phyloP scores from a whole-genome alignment of 2,797 vertebrate genomes.

The Rhodeus uyekii region DNA sequence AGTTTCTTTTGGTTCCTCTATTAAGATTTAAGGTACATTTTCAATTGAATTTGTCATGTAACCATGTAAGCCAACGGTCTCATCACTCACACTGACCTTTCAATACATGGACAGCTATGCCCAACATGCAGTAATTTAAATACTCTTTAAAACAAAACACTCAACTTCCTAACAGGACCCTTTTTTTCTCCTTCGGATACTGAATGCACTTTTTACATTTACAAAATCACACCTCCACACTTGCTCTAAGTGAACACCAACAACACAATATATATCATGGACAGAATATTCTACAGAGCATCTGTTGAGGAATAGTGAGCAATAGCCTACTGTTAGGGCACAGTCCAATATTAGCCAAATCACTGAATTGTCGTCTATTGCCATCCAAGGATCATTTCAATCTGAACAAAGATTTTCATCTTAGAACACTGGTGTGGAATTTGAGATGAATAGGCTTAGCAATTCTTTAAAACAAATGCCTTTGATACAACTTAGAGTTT shows the following conservation, averaged over 20 bases:
- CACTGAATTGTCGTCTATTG: constrained; percentile 78
- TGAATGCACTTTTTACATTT: constrained; percentile 81
- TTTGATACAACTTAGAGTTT: constrained; percentile 45
- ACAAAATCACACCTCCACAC: constrained; percentile 73
- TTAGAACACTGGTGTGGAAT: constrained; percentile 56
- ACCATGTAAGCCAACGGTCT: constrained; percentile 36
- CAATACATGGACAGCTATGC: constrained; percentile 67
- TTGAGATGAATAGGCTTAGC: constrained; percentile 15
- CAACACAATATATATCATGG: constrained; percentile 82
- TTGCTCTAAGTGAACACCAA: constrained; percentile 81
- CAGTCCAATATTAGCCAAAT: constrained; percentile 78
- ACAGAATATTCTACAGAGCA: constrained; percentile 79
- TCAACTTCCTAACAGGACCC: constrained; percentile 69
- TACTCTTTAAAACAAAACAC: constrained; percentile 73
- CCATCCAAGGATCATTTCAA: constrained; percentile 77
- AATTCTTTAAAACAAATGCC: constrained; percentile 49
- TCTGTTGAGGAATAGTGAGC: constrained; percentile 72
- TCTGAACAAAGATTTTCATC: constrained; percentile 79
- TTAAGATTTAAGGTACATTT: constrained; percentile 28
- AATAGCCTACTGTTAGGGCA: constrained; percentile 59
- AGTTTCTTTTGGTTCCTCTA: constrained; percentile 10
- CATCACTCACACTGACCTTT: constrained; percentile 20
- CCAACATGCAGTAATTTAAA: constrained; percentile 82
- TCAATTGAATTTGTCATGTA: constrained; percentile 36
- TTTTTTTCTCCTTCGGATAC: constrained; percentile 73